phyloP scores from a whole-genome alignment of 53 echinoderm and acorn worm genomes.

The Paracentrotus lividus region DNA sequence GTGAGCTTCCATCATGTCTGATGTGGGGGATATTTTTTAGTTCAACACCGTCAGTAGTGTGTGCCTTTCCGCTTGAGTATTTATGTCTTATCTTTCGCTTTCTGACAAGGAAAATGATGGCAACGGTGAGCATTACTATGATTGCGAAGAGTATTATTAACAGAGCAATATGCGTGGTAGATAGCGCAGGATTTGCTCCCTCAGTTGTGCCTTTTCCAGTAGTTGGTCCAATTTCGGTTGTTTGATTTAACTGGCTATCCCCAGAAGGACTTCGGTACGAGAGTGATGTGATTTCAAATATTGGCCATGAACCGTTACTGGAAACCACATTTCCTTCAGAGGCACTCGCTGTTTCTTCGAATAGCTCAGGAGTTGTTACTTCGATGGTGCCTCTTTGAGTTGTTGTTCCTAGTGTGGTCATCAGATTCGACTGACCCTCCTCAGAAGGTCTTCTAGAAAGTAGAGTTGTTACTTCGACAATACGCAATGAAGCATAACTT shows the following conservation, averaged over 20 bases:
- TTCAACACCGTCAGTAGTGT: not conserved
- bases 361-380: not conserved
- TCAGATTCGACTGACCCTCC: not conserved
- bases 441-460: not conserved
- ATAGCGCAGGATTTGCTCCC: not conserved
- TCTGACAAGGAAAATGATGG: not conserved
- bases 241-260: too few species aligned
- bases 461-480: not conserved
- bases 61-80: too few species aligned
- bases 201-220: too few species aligned
- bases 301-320: not conserved
- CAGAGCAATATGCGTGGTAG: too few species aligned
- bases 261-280: too few species aligned
- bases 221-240: too few species aligned
- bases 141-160: not conserved
- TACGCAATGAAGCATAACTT: slow-evolving; percentile 22
- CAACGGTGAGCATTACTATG: too few species aligned
- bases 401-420: not conserved
- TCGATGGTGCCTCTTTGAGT: not conserved
- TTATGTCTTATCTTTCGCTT: too few species aligned
- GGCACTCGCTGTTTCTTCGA: too few species aligned
- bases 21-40: slow-evolving; percentile 34
- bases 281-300: too few species aligned
- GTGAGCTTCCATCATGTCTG: not conserved
- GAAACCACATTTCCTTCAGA: too few species aligned